Evolutionary conservation across 1,140 invertebrate species (phyloP).

Genomic region (Brachionus koreanus): DNA sequence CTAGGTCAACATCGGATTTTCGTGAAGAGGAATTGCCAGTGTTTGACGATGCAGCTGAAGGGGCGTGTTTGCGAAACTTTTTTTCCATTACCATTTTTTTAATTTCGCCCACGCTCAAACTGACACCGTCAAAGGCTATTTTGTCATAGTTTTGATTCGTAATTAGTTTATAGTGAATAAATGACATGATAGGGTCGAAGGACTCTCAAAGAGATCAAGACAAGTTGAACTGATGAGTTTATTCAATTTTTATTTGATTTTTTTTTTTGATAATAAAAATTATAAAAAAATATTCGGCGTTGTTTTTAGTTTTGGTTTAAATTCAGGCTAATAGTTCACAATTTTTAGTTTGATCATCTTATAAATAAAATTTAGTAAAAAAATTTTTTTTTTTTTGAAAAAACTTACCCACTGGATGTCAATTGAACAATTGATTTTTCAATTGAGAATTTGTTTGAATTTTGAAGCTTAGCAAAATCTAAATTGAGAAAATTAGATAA

Average conservation of each 20-base stretch:
- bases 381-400: too few species aligned
- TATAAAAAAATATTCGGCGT: not conserved
- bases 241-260: not conserved
- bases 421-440: not conserved
- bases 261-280: not conserved
- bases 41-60: not conserved
- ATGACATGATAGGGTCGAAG: slow-evolving; percentile 27
- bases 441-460: not conserved
- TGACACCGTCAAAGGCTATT: slow-evolving; percentile 42
- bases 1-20: slow-evolving; percentile 5
- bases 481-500: not conserved
- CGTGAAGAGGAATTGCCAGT: not conserved
- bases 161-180: slow-evolving; percentile 44
- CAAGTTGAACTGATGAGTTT: not conserved
- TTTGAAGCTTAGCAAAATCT: not conserved
- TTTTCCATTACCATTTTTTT: slow-evolving; percentile 42
- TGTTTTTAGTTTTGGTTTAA: not conserved
- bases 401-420: not conserved
- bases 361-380: too few species aligned
- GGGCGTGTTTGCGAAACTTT: slow-evolving; percentile 24
- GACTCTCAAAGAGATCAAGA: not conserved
- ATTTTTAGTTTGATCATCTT: not conserved
- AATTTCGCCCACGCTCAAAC: slow-evolving; percentile 30
- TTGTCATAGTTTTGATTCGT: slow-evolving; percentile 44
- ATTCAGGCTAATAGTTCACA: not conserved